phyloP scores from a whole-genome alignment of 2,113 vertebrate species.

The Pandion haliaetus region DNA sequence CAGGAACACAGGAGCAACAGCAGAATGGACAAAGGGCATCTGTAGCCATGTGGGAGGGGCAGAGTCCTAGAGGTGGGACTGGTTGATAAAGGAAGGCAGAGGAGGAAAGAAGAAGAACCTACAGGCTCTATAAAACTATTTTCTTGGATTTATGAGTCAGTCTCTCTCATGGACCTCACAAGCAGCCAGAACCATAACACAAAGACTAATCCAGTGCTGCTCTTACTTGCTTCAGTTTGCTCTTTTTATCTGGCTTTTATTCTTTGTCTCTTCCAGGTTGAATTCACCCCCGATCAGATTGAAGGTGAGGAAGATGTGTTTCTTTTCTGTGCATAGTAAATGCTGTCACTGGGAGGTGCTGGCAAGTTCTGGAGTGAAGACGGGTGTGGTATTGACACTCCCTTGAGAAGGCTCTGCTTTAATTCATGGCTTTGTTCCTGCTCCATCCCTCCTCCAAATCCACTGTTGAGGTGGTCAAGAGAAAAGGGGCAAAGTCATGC shows the following conservation, averaged over 20 bases:
- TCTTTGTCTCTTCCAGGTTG: constrained; percentile 74
- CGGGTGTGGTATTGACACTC: background rate
- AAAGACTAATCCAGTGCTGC: background rate
- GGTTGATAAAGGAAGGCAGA: background rate
- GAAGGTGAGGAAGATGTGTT: constrained; percentile 76
- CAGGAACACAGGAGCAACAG: background rate
- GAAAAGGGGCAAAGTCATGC: background rate
- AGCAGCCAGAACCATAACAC: rapidly evolving
- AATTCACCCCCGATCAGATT: constrained; percentile 85
- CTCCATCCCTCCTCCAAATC: background rate
- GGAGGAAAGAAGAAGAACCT: background rate
- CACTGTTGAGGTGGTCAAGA: background rate
- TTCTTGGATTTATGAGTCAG: background rate
- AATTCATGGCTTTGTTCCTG: background rate
- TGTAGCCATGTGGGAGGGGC: background rate
- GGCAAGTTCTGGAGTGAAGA: background rate
- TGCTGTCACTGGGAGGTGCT: background rate
- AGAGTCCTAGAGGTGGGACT: background rate
- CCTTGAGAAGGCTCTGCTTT: background rate
- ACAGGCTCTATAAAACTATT: background rate
- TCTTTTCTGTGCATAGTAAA: background rate
- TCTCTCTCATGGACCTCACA: background rate
- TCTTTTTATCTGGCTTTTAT: background rate
- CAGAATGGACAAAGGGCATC: background rate
- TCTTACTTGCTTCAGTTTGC: background rate